A percentile compares a stretch with the other conserved stretches of the same genome.
Conservation (phyloP, 2,113 vertebrate species). For the Athene noctua region DNA sequence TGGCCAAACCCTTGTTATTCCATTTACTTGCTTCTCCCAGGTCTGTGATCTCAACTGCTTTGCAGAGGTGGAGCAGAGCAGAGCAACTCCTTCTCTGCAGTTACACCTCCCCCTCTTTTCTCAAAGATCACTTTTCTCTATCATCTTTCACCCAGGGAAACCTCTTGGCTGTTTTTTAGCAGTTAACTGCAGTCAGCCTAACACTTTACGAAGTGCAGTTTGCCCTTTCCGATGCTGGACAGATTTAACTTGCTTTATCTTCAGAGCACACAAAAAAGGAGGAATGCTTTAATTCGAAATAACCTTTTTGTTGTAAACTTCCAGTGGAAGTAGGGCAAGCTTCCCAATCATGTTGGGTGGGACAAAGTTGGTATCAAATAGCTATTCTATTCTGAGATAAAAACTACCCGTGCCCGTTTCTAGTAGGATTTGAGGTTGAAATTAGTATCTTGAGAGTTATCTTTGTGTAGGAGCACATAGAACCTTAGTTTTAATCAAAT, state of each 20-base stretch:
- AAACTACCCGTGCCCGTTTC: not conserved
- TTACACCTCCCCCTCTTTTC: not conserved
- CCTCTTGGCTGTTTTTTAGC: not conserved
- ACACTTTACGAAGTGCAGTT: not conserved
- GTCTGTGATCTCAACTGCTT: not conserved
- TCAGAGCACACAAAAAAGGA: not conserved
- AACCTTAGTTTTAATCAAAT: not conserved
- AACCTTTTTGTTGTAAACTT: not conserved
- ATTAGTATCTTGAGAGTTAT: not conserved
- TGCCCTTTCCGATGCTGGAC: constrained; percentile 3
- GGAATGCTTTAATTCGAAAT: constrained; percentile 5
- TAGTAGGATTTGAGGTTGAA: not conserved
- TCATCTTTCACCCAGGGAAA: not conserved
- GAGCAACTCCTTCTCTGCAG: not conserved
- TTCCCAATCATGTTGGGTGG: not conserved
- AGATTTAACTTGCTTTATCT: constrained; percentile 12
- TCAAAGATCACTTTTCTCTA: not conserved
- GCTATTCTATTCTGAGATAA: not conserved
- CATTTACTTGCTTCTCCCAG: not conserved
- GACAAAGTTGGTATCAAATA: not conserved
- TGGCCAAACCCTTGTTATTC: not conserved
- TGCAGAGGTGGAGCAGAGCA: not conserved
- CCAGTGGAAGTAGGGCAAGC: not conserved
- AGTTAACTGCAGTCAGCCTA: constrained; percentile 3
- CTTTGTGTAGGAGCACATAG: not conserved